phyloP scores from a whole-genome alignment of 2,113 vertebrate genomes.

The Lepisosteus oculatus region DNA sequence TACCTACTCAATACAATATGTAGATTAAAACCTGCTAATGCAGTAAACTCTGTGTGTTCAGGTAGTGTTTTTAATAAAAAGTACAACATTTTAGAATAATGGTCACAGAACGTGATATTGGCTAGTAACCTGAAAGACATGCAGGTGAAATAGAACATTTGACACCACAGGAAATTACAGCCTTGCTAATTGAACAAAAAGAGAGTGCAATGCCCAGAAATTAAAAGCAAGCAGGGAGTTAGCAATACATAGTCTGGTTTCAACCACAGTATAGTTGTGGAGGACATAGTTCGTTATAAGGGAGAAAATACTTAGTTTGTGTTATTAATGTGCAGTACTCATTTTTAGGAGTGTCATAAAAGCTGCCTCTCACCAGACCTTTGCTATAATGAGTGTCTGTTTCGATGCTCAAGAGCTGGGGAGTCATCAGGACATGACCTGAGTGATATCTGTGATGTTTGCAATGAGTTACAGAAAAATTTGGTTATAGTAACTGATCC shows the following conservation, averaged over 20 bases:
- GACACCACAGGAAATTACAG: slow-evolving; percentile 18
- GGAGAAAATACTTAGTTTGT: too few species aligned
- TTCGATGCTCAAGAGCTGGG: too few species aligned
- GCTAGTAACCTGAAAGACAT: slow-evolving; percentile 11
- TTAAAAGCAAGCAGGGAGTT: too few species aligned
- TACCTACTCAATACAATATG: neutral
- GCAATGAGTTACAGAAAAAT: neutral
- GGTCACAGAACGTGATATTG: neutral
- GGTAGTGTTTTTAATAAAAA: too few species aligned
- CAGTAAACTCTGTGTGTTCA: too few species aligned
- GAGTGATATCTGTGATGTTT: neutral
- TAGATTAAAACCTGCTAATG: neutral
- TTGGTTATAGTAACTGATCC: neutral
- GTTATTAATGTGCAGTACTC: too few species aligned
- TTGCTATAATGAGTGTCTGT: too few species aligned
- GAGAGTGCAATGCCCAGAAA: neutral
- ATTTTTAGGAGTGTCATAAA: too few species aligned
- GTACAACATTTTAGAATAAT: neutral
- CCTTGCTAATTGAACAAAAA: neutral
- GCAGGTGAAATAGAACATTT: neutral
- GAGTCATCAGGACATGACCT: neutral
- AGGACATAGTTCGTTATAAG: too few species aligned
- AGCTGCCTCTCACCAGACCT: too few species aligned
- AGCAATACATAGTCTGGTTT: too few species aligned
- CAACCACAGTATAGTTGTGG: too few species aligned